Evolutionary conservation across 64 coral and sea anemone species (phyloP), one percentile per base, ranked within the genome.

Genomic region (Catalaphyllia jardinei): DNA sequence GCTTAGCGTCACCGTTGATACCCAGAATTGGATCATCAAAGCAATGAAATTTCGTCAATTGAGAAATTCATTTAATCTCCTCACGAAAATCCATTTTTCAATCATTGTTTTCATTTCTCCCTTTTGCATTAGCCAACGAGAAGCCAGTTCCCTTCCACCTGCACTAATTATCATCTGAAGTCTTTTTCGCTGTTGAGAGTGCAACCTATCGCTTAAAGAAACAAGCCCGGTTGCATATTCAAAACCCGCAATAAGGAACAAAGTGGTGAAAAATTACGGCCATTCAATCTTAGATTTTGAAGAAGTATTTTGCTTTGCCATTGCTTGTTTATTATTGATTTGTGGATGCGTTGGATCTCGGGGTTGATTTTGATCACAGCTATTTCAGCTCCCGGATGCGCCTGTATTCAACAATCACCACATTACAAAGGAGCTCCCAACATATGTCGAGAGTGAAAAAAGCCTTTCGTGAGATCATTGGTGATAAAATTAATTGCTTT

Each of bases 311-410:
- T 57, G 54, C 54, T 57, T 57, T 57, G 5, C 42, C 42, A 8
- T 46, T 8, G 42, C 42, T 0, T 46, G 4, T 39, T 39, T 39
- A 55, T 1, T 55, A 55, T 11, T 11, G 13, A 55, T 11, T 55
- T 55, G 2, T 55, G 52, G 52, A 55, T 55, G 13, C 52, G 13
- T 55, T 55, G 12, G 12, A 57, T 14, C 10, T 2, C 54, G 15
- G 10, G 0, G 15, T 57, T 16, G 54, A 57, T 57, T 57, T 57
- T 57, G 54, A 57, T 57, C 54, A 16, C 54, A 57, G 17, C 15
- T 62, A 61, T 80, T 31, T n/a, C 60, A 22, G 31, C 38, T 71
- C 39, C 81, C 62, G 81, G 62, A 85, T 85, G 22, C 24, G 50
- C 27, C 12, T 14, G 22, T 14, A 71, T 39, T 85, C 38, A 85